These are phyloP conservation scores for Brachypterus glaber DNA, from an alignment of 2,888 invertebrate species.

Conservation along the genomic window DNA sequence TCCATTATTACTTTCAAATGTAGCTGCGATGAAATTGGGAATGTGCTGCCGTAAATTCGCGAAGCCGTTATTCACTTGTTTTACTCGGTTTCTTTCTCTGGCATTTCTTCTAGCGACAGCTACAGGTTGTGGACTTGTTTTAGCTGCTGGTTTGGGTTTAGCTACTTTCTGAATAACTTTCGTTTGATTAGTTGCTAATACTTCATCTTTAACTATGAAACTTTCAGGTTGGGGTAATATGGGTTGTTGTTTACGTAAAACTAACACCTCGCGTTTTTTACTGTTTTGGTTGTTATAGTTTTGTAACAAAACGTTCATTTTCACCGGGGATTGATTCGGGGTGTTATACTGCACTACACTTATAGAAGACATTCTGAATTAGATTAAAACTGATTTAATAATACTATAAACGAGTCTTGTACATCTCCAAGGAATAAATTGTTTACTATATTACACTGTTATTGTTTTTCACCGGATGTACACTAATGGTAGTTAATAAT, in stretches of 20 bases:
- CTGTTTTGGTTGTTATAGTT: constrained; percentile 33
- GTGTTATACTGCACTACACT: constrained; percentile 52
- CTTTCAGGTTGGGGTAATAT: constrained; percentile 35
- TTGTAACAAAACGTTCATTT: constrained; percentile 57
- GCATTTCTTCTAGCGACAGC: constrained; percentile 85
- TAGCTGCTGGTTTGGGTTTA: constrained; percentile 21
- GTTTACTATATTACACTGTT: no score
- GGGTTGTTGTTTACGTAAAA: constrained; percentile 46
- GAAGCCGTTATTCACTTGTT: constrained; percentile 87
- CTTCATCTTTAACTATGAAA: constrained; percentile 31
- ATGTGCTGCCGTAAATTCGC: constrained; percentile 80
- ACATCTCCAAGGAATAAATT: no score
- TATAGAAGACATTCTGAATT: constrained; percentile 38
- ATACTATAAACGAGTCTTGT: no score
- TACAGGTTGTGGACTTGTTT: constrained; percentile 55
- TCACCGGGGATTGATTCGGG: constrained; percentile 42
- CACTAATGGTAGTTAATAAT: no score
- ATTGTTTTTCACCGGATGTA: no score
- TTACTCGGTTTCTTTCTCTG: constrained; percentile 84
- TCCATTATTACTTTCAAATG: constrained; percentile 54
- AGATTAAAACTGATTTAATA: background rate
- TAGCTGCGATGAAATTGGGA: constrained; percentile 69
- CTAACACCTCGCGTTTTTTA: constrained; percentile 43
- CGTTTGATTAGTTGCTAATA: constrained; percentile 34
- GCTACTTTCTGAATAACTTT: constrained; percentile 36